Percentiles rank a stretch among this genome's conserved stretches.
Evolutionary conservation across 2,797 vertebrate genomes (phyloP).

Genomic region (Rhabdomys pumilio): DNA sequence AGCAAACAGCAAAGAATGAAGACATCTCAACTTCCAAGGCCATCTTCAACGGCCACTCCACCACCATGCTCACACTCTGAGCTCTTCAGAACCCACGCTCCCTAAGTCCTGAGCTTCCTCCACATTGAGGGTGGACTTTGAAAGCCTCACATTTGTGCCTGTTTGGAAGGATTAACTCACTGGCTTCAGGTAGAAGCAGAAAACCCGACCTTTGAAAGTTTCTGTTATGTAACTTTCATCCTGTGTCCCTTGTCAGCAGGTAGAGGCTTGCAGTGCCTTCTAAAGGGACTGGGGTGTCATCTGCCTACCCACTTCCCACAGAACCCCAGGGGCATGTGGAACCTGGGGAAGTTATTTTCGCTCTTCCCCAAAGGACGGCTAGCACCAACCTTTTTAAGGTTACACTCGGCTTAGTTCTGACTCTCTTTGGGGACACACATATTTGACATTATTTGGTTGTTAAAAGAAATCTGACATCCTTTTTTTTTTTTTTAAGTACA

Average conservation of each 20-base stretch:
- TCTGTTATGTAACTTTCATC: conserved; percentile 57
- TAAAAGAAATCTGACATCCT: neutral
- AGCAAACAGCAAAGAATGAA: neutral
- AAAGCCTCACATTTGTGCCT: neutral
- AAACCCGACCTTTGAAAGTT: neutral
- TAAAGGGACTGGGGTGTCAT: neutral
- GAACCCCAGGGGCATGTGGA: neutral
- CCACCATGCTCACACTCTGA: accelerated
- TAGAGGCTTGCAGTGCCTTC: neutral
- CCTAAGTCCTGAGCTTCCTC: neutral
- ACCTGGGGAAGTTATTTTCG: neutral
- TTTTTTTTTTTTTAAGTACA: neutral
- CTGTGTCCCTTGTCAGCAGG: neutral
- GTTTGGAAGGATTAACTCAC: neutral
- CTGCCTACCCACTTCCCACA: neutral
- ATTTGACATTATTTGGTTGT: neutral
- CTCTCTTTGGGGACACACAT: neutral
- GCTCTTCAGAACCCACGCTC: neutral
- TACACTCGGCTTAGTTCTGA: neutral
- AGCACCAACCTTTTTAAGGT: neutral
- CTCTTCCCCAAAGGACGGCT: neutral
- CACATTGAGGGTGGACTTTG: neutral
- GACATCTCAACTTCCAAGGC: neutral
- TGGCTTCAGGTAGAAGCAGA: neutral
- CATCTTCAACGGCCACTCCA: accelerated